phyloP scores from a whole-genome alignment of 2,113 vertebrate genomes.

The Alosa alosa region DNA sequence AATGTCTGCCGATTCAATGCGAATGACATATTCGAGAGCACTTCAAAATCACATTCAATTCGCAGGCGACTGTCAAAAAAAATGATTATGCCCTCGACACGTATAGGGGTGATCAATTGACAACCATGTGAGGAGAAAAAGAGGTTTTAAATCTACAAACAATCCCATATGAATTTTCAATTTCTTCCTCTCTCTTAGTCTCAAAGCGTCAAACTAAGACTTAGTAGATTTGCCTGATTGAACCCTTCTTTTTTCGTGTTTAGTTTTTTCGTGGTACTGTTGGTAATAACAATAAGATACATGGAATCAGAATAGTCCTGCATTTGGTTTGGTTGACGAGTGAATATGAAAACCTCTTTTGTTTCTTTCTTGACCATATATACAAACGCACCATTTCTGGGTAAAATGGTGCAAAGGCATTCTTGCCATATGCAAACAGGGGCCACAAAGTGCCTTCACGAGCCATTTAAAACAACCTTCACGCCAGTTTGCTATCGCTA shows the following conservation, averaged over 20 bases:
- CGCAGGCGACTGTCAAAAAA: slow-evolving; percentile 40
- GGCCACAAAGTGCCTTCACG: slow-evolving; percentile 72
- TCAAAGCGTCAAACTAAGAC: neutral
- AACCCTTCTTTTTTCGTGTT: neutral
- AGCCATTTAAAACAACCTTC: slow-evolving; percentile 72
- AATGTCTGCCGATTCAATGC: slow-evolving; percentile 67
- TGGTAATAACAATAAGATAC: neutral
- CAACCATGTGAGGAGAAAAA: neutral
- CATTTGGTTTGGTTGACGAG: neutral
- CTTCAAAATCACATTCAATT: slow-evolving; percentile 57
- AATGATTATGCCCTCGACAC: slow-evolving; percentile 32
- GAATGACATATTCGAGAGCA: slow-evolving; percentile 64
- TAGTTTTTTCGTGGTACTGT: neutral
- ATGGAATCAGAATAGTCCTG: neutral
- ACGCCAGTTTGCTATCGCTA: slow-evolving; percentile 72
- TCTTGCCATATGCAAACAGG: neutral
- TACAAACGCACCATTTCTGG: neutral
- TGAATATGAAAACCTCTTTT: neutral
- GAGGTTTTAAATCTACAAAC: neutral
- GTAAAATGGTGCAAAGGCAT: neutral
- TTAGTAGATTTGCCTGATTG: neutral
- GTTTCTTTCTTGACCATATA: neutral
- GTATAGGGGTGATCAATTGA: slow-evolving; percentile 20
- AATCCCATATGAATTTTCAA: neutral
- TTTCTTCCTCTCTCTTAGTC: neutral